A percentile compares a stretch with the other conserved stretches of the same genome.
Conservation (phyloP, 2,888 invertebrate species). For the Cerceris ruficornis region DNA sequence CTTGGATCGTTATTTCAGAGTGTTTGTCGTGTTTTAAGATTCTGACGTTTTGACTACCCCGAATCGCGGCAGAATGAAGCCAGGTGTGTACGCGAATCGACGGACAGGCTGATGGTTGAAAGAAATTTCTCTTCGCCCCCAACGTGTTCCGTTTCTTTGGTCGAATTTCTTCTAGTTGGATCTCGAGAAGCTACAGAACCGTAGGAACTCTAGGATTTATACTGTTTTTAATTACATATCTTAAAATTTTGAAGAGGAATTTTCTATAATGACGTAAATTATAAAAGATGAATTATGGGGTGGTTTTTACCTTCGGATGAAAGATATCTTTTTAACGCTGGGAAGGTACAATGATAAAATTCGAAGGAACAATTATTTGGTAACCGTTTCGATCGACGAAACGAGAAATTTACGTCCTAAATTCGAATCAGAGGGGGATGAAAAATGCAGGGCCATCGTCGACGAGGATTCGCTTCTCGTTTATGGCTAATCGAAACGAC, state of each 20-base stretch:
- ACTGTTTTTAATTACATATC: too few species aligned
- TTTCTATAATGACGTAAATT: too few species aligned
- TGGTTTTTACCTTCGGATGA: too few species aligned
- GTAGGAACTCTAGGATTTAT: too few species aligned
- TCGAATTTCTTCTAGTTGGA: too few species aligned
- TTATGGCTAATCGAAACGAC: constrained; percentile 49
- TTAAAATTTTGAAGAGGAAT: too few species aligned
- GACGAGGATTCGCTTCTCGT: constrained; percentile 2
- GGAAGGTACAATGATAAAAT: not conserved
- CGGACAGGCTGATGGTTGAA: constrained; percentile 13
- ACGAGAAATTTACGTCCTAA: not conserved
- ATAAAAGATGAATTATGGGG: too few species aligned
- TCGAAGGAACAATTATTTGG: not conserved
- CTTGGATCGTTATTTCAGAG: constrained; percentile 80
- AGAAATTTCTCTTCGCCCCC: not conserved
- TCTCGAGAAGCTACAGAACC: too few species aligned
- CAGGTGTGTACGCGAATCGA: constrained; percentile 16
- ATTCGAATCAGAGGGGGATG: not conserved
- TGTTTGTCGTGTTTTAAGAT: constrained; percentile 81
- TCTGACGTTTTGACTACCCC: constrained; percentile 81
- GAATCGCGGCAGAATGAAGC: constrained; percentile 60
- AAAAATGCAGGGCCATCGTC: not conserved
- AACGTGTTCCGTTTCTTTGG: too few species aligned
- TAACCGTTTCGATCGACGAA: too few species aligned
- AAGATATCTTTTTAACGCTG: too few species aligned